Evolutionary conservation across 2,113 vertebrate species (phyloP).

Genomic region (Rhagologus leucostigma): DNA sequence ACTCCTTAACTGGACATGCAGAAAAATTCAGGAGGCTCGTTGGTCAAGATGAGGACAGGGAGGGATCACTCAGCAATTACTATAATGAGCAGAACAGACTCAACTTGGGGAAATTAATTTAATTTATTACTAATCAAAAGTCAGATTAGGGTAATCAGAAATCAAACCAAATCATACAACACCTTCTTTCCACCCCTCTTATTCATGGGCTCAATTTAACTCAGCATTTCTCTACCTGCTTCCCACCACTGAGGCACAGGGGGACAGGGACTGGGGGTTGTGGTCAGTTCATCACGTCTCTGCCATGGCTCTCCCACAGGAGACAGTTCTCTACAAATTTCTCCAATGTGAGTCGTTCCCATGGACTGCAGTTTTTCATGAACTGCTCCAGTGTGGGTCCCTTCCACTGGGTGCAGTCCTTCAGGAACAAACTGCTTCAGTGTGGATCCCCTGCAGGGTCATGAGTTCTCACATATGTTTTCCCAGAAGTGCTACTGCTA

Average conservation of each 20-base stretch:
- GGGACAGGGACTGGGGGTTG: fast-evolving
- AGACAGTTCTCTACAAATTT: not conserved
- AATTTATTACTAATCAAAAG: not conserved
- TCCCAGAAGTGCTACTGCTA: not conserved
- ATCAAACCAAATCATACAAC: not conserved
- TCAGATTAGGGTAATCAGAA: not conserved
- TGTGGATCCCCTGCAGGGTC: fast-evolving
- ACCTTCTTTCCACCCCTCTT: fast-evolving
- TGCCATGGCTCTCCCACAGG: fast-evolving
- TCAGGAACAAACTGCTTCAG: not conserved
- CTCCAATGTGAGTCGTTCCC: fast-evolving
- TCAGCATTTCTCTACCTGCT: not conserved
- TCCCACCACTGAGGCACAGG: fast-evolving
- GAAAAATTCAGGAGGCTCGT: not conserved
- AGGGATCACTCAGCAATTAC: not conserved
- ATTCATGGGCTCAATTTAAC: not conserved
- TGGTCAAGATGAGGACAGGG: not conserved
- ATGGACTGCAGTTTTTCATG: not conserved
- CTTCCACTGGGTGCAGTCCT: not conserved
- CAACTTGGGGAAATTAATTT: not conserved
- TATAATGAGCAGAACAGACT: not conserved
- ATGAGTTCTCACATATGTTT: not conserved
- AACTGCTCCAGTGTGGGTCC: fast-evolving
- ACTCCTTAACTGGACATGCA: not conserved
- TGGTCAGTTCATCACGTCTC: not conserved